Evolutionary conservation across 2,113 vertebrate species (phyloP).

Genomic region (Nycticryphes semicollaris): DNA sequence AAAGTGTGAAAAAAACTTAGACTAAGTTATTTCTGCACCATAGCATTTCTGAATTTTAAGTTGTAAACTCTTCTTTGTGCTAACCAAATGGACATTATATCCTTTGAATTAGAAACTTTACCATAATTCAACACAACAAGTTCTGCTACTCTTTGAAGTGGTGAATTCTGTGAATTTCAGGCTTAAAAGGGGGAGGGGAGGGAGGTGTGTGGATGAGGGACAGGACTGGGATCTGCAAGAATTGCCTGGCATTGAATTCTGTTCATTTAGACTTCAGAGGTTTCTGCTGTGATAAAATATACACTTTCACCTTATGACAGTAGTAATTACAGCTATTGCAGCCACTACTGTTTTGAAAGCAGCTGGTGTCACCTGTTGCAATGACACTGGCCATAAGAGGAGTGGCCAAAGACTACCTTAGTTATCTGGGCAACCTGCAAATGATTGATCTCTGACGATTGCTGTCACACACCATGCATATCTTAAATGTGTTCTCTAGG

Average conservation of each 20-base stretch:
- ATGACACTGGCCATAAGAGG: not conserved
- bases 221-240: not conserved
- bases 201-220: accelerated
- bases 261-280: not conserved
- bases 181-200: not conserved
- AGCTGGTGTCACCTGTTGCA: not conserved
- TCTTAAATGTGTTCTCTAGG: not conserved
- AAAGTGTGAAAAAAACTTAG: not conserved
- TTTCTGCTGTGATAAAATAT: not conserved
- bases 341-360: not conserved
- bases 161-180: not conserved
- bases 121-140: not conserved
- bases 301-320: not conserved
- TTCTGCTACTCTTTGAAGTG: not conserved
- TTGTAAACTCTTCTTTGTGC: not conserved
- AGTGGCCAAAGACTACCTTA: not conserved
- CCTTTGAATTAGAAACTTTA: not conserved
- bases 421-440: not conserved
- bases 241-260: not conserved
- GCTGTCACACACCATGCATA: not conserved
- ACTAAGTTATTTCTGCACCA: not conserved
- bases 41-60: not conserved
- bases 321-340: not conserved
- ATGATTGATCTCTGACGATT: not conserved
- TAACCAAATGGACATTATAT: not conserved